Conservation (phyloP, 2,113 vertebrate species). For the Saccopteryx leptura region DNA sequence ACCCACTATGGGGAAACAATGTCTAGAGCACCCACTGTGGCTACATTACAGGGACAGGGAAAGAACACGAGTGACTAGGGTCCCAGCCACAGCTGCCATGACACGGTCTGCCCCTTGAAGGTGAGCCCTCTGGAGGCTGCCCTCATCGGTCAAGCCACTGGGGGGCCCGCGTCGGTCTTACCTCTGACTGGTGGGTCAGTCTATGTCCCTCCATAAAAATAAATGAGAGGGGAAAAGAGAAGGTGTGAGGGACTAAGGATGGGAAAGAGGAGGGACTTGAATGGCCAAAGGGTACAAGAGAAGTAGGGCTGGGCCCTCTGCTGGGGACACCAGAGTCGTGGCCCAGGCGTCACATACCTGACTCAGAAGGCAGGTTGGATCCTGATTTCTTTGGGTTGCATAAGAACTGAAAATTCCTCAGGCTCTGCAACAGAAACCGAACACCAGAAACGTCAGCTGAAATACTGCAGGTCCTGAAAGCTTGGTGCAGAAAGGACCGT, state of each 20-base stretch:
- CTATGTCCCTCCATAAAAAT: neutral
- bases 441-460: slow-evolving; percentile 2
- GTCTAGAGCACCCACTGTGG: neutral
- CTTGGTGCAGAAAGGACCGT: neutral
- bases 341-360: slow-evolving; percentile 83
- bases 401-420: slow-evolving; percentile 70
- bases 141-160: neutral
- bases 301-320: neutral
- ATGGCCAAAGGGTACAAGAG: neutral
- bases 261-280: neutral
- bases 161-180: neutral
- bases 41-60: neutral
- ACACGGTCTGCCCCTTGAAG: neutral
- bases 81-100: neutral
- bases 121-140: neutral
- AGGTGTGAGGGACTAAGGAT: neutral
- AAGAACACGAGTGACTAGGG: neutral
- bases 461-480: neutral
- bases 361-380: slow-evolving; percentile 71
- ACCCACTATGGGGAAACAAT: neutral
- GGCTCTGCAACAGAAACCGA: slow-evolving; percentile 67
- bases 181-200: neutral
- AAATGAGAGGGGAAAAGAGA: neutral
- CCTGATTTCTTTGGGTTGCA: slow-evolving; percentile 55
- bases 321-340: neutral